Evolutionary conservation across 2,888 invertebrate species (phyloP), one percentile per base, ranked within the genome.

Genomic region (Brachyopa scutellaris): DNA sequence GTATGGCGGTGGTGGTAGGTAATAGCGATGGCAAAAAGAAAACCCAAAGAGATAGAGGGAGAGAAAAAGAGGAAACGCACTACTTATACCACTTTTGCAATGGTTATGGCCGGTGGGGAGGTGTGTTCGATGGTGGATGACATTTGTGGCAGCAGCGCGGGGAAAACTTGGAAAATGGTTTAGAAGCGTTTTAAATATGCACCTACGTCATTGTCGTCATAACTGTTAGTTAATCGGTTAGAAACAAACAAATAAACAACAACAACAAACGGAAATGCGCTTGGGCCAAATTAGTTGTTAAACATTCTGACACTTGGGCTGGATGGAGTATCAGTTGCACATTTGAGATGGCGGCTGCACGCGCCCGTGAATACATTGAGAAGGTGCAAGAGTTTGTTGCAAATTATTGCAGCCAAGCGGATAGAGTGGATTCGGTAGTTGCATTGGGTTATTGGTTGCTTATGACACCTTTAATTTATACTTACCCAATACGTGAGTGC

Each of bases 381-480:
- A 31, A 45, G 42, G 33, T 55, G 26, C 19, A 53, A 53, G 38
- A 40, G 23, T 42, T 61, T 72, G 61, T 62, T 59, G 70, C 70
- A 61, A 23, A 62, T 61, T 51, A 61, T 61, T 72, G 61, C 72
- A 42, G 17, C 21, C 31, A 33, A 79, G 67, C 49, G 61, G 29
- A 74, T 45, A 49, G 67, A 74, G 67, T 62, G 69, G 62, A 74
- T 62, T 62, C 74, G 57, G 67, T 69, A 69, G 80, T 74, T 79
- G 79, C 69, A 74, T 74, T 67, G 57, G 74, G 49, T 62, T 80
- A 64, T 80, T 64, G 69, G 57, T 80, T 76, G 69, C 76, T 74
- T 80, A 64, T 76, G 80, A 69, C 80, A 76, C 69, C 80, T 80
- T 76, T 76, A 76, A 80, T 76, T 80, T 80, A n/a, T n/a, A 80